Conservation (phyloP, 2,797 vertebrate genomes). For the Phaenicophaeus curvirostris region DNA sequence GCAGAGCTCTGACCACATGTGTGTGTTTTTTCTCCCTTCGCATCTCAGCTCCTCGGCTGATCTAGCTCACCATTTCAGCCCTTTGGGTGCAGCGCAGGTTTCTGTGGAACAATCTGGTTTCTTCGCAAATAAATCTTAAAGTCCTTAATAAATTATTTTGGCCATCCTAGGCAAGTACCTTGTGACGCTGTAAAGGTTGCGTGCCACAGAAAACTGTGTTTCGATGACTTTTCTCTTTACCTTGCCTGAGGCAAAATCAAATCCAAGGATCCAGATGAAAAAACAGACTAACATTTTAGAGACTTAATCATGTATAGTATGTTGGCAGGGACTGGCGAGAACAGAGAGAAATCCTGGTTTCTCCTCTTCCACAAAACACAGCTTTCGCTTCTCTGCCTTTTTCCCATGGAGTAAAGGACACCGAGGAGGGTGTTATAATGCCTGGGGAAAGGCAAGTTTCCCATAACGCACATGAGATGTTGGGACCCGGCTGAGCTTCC, state of each 20-base stretch:
- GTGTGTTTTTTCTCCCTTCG: fast-evolving
- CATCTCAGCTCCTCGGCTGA: background rate
- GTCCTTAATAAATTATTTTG: background rate
- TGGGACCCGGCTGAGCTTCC: background rate
- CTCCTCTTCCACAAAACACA: background rate
- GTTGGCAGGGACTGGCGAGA: background rate
- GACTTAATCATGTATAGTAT: background rate
- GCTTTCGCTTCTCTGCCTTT: background rate
- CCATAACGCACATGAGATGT: background rate
- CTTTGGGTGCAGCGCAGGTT: background rate
- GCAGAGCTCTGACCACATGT: fast-evolving
- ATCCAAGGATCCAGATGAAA: background rate
- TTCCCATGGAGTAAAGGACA: background rate
- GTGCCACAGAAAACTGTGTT: background rate
- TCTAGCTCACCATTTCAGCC: background rate
- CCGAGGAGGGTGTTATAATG: background rate
- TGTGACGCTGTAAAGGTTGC: background rate
- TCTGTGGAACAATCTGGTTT: background rate
- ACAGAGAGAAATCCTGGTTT: background rate
- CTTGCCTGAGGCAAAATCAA: background rate
- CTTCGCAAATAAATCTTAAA: background rate
- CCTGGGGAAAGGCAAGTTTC: background rate
- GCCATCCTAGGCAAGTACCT: background rate
- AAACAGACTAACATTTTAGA: background rate
- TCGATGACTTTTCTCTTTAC: background rate